Percentiles rank a stretch among this genome's conserved stretches.
Evolutionary conservation across 2,888 invertebrate genomes (phyloP).

Genomic region (Sisyra nigra): DNA sequence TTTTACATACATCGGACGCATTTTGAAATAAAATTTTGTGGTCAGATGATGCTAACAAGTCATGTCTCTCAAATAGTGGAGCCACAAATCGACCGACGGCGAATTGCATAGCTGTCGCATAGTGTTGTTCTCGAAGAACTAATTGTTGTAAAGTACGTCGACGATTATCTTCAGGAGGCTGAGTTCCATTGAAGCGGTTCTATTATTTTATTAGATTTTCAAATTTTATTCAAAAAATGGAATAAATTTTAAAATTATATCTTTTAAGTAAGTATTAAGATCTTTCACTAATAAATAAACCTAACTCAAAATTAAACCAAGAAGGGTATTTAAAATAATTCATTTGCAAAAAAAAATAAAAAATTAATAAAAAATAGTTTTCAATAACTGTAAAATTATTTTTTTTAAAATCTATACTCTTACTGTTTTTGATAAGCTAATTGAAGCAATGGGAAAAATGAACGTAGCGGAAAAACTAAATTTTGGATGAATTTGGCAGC

Average conservation of each 20-base stretch:
- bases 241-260: background rate
- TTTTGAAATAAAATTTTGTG: slow-evolving; percentile 73
- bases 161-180: slow-evolving; percentile 36
- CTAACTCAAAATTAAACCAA: slow-evolving; percentile 7
- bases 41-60: slow-evolving; percentile 58
- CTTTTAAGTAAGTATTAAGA: background rate
- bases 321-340: too few relatives aligned
- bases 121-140: slow-evolving; percentile 62
- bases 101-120: slow-evolving; percentile 59
- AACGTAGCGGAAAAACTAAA: background rate
- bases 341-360: too few relatives aligned
- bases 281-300: background rate
- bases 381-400: background rate
- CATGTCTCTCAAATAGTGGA: slow-evolving; percentile 56
- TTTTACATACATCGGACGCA: slow-evolving; percentile 53
- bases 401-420: background rate
- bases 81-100: slow-evolving; percentile 63
- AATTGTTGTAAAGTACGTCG: slow-evolving; percentile 60
- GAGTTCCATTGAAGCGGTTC: background rate
- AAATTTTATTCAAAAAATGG: background rate
- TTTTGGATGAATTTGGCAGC: too few relatives aligned
- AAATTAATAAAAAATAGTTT: background rate
- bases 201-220: background rate
- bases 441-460: background rate
- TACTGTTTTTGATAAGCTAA: background rate